These are phyloP conservation scores for Aphidius gifuensis DNA, from an alignment of 1,140 invertebrate genomes.

Conservation along the genomic window DNA sequence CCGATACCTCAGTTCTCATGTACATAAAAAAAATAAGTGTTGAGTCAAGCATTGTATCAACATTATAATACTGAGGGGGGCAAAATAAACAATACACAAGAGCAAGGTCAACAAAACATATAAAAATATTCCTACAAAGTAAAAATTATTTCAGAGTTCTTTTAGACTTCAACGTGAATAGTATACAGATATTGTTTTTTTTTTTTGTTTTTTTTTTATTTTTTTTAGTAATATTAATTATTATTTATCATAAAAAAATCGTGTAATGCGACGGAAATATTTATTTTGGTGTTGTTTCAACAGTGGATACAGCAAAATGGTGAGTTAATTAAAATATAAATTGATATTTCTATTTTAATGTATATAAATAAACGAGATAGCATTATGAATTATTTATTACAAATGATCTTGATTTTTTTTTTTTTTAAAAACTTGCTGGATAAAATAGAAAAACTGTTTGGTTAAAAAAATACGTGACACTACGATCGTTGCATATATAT, in stretches of 20 bases:
- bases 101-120: slow-evolving; percentile 38
- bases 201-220: slow-evolving; percentile 14
- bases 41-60: neutral
- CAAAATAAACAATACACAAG: slow-evolving; percentile 13
- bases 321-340: neutral
- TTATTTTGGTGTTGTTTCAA: neutral
- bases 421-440: too few relatives aligned
- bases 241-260: neutral
- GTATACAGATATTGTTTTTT: neutral
- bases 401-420: too few relatives aligned
- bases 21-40: slow-evolving; percentile 2
- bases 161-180: slow-evolving; percentile 18
- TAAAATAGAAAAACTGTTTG: too few relatives aligned
- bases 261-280: neutral
- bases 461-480: too few relatives aligned
- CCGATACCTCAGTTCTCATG: slow-evolving; percentile 11
- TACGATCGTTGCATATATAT: too few relatives aligned
- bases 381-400: too few relatives aligned
- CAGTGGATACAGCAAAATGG: neutral
- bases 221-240: slow-evolving; percentile 2
- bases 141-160: slow-evolving; percentile 28
- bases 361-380: too few relatives aligned
- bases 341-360: too few relatives aligned
- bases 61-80: slow-evolving; percentile 8
- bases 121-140: slow-evolving; percentile 32